A percentile compares a stretch with the other conserved stretches of the same genome.
Evolutionary conservation across 2,797 vertebrate genomes (phyloP).

Genomic region (Urophycis tenuis): DNA sequence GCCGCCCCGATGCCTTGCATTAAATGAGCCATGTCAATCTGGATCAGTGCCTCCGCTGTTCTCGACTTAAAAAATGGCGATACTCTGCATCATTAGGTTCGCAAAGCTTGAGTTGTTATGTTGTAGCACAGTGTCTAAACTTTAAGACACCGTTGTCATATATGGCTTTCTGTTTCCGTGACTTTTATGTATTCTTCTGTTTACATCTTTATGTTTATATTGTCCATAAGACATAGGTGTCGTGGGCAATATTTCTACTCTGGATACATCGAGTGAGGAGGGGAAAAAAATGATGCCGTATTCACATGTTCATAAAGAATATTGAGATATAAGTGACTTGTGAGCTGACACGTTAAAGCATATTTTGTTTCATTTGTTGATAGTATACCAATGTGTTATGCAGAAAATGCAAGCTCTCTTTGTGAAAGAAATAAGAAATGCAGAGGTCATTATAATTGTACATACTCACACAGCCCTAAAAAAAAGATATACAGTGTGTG

Average conservation of each 20-base stretch:
- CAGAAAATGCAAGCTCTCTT: background rate
- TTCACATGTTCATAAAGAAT: background rate
- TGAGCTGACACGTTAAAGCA: background rate
- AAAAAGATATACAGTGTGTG: background rate
- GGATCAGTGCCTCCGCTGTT: conserved; percentile 19
- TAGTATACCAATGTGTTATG: background rate
- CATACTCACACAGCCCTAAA: background rate
- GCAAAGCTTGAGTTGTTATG: conserved; percentile 19
- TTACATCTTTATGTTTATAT: background rate
- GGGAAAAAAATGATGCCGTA: background rate
- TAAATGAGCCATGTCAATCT: conserved; percentile 38
- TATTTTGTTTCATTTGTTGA: background rate
- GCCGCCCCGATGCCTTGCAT: conserved; percentile 39
- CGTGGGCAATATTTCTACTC: background rate
- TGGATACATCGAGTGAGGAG: background rate
- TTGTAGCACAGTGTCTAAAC: conserved; percentile 8
- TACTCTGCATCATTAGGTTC: conserved; percentile 23
- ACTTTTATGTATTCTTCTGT: background rate
- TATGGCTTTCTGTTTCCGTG: background rate
- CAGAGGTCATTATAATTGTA: background rate
- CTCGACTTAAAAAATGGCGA: conserved; percentile 13
- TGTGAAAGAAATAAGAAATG: background rate
- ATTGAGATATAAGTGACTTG: background rate
- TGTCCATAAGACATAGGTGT: background rate
- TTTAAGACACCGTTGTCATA: background rate